A percentile compares a stretch with the other conserved stretches of the same genome.
These are phyloP conservation scores for Pomatorhinus ruficollis DNA, from an alignment of 2,113 vertebrate genomes.

Conservation along the genomic window DNA sequence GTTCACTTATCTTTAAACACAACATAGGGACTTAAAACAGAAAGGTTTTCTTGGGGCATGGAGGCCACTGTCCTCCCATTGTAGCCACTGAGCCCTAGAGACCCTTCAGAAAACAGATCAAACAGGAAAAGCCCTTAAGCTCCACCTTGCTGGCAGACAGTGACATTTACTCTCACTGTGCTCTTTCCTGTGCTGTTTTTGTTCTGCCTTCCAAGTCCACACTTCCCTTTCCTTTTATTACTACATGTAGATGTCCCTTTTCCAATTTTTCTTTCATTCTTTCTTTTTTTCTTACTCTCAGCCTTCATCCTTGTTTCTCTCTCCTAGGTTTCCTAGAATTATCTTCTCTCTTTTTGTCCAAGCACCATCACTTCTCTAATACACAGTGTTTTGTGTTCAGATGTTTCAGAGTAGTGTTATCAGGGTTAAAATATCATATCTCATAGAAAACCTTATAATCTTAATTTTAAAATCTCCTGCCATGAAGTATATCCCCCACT, in stretches of 20 bases:
- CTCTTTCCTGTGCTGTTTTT: background rate
- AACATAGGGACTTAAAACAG: background rate
- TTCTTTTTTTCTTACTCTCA: background rate
- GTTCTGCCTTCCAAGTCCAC: background rate
- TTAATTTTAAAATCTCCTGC: background rate
- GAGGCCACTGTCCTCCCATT: background rate
- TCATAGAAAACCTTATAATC: background rate
- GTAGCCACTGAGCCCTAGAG: background rate
- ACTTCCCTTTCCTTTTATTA: background rate
- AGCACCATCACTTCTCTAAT: background rate
- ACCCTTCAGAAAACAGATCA: background rate
- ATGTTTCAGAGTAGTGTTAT: background rate
- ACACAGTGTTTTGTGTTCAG: background rate
- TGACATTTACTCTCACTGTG: background rate
- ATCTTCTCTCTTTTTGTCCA: background rate
- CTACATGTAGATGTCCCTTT: background rate
- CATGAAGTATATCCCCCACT: background rate
- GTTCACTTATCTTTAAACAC: background rate
- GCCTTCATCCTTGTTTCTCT: background rate
- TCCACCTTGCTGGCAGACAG: background rate
- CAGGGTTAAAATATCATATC: background rate
- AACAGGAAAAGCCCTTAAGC: background rate
- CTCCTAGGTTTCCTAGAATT: background rate
- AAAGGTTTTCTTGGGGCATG: background rate
- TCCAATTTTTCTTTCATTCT: background rate